Evolutionary conservation across 2,113 vertebrate species (phyloP).

Genomic region (Melozone crissalis): DNA sequence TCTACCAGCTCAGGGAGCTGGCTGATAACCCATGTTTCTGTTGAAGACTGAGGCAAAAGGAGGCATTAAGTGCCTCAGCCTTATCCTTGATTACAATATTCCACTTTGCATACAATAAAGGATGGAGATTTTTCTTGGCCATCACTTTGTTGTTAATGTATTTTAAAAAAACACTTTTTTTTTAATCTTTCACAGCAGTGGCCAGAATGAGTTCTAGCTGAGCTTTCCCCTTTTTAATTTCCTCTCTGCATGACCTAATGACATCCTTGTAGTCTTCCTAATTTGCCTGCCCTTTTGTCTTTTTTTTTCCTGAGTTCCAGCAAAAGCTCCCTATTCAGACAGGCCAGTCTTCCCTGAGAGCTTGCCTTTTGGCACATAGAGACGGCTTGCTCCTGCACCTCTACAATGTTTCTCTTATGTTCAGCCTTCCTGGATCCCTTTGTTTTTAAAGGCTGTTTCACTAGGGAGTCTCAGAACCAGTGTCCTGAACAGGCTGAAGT

Average conservation of each 20-base stretch:
- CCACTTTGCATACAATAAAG: neutral
- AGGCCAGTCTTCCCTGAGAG: neutral
- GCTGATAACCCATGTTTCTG: neutral
- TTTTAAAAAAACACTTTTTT: neutral
- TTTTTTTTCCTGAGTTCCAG: neutral
- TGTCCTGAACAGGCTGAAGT: neutral
- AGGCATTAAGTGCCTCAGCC: neutral
- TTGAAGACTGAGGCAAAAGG: neutral
- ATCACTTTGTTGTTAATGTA: neutral
- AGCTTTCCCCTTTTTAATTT: neutral
- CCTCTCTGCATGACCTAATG: neutral
- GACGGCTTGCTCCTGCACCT: accelerated
- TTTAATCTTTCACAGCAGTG: neutral
- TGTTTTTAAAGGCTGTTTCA: neutral
- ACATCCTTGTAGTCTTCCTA: neutral
- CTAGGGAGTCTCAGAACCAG: neutral
- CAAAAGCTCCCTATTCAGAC: neutral
- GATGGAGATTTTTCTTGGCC: neutral
- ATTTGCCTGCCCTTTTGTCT: neutral
- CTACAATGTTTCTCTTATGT: neutral
- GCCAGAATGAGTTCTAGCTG: neutral
- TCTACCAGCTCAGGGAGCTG: neutral
- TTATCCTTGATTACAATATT: neutral
- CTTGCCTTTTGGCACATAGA: neutral
- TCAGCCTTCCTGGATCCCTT: neutral